These are phyloP conservation scores for Dysdera silvatica DNA, from an alignment of 1,140 invertebrate genomes.

Conservation along the genomic window DNA sequence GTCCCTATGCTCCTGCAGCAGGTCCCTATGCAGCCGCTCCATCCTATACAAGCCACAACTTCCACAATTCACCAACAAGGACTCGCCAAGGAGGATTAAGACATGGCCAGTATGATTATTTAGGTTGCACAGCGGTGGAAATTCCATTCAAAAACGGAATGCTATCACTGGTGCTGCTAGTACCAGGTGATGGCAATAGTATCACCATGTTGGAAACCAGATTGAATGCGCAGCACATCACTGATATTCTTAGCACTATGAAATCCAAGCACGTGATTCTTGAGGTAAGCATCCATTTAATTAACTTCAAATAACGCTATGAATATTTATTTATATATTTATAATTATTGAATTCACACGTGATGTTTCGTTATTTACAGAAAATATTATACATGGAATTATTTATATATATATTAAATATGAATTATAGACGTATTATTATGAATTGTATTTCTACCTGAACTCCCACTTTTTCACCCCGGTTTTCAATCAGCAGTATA, in stretches of 20 bases:
- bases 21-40: conserved; percentile 20
- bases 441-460: too few species aligned
- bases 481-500: too few species aligned
- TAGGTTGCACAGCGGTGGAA: conserved; percentile 35
- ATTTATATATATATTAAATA: too few species aligned
- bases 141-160: conserved; percentile 36
- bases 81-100: conserved; percentile 30
- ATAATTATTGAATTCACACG: too few species aligned
- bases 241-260: conserved; percentile 33
- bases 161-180: conserved; percentile 33
- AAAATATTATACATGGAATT: too few species aligned
- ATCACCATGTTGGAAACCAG: conserved; percentile 33
- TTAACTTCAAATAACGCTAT: too few species aligned
- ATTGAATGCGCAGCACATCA: conserved; percentile 35
- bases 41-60: conserved; percentile 10
- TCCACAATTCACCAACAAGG: conserved; percentile 21
- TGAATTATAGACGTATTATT: too few species aligned
- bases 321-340: too few species aligned
- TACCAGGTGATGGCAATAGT: conserved; percentile 30
- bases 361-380: too few species aligned
- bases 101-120: conserved; percentile 32
- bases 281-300: conserved; percentile 30
- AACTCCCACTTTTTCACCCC: too few species aligned
- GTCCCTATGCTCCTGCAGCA: conserved; percentile 10
- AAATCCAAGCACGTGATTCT: conserved; percentile 31